A percentile compares a stretch with the other conserved stretches of the same genome.
phyloP scores from a whole-genome alignment of 2,797 vertebrate species.

The Ceryle rudis region DNA sequence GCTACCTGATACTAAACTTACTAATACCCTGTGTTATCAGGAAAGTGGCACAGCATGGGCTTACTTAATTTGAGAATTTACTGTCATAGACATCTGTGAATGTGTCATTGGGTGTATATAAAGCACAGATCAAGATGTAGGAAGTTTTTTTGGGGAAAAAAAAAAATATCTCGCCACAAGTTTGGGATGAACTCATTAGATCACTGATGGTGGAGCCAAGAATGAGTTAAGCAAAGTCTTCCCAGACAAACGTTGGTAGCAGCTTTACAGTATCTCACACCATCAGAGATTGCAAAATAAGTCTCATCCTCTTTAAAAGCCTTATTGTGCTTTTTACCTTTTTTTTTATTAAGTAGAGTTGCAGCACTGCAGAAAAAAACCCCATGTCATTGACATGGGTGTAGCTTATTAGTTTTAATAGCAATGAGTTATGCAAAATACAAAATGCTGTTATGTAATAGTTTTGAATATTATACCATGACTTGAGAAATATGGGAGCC shows the following conservation, averaged over 20 bases:
- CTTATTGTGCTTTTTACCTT: not conserved
- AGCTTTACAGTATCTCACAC: slow-evolving; percentile 5
- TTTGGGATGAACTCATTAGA: not conserved
- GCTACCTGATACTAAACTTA: not conserved
- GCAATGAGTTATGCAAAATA: slow-evolving; percentile 19
- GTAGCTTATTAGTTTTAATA: slow-evolving; percentile 41
- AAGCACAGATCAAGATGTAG: not conserved
- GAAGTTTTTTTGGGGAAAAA: not conserved
- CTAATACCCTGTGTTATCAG: not conserved
- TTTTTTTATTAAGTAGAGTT: not conserved
- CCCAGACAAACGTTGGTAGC: slow-evolving; percentile 24
- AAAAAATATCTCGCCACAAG: not conserved
- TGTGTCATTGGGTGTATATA: not conserved
- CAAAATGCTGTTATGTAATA: slow-evolving; percentile 46
- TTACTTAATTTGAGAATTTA: slow-evolving; percentile 16
- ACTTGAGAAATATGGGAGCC: slow-evolving; percentile 13
- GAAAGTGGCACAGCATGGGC: not conserved
- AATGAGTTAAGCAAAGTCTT: slow-evolving; percentile 22
- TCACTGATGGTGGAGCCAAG: slow-evolving; percentile 12
- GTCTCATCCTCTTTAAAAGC: slow-evolving; percentile 15
- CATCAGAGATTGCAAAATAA: slow-evolving; percentile 49
- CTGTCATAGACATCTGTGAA: not conserved
- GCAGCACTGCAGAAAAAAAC: slow-evolving; percentile 41
- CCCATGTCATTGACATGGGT: slow-evolving; percentile 1
- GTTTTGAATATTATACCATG: slow-evolving; percentile 14